These are phyloP conservation scores for Esperia sulphurella DNA, from an alignment of 2,888 invertebrate species.

Conservation along the genomic window DNA sequence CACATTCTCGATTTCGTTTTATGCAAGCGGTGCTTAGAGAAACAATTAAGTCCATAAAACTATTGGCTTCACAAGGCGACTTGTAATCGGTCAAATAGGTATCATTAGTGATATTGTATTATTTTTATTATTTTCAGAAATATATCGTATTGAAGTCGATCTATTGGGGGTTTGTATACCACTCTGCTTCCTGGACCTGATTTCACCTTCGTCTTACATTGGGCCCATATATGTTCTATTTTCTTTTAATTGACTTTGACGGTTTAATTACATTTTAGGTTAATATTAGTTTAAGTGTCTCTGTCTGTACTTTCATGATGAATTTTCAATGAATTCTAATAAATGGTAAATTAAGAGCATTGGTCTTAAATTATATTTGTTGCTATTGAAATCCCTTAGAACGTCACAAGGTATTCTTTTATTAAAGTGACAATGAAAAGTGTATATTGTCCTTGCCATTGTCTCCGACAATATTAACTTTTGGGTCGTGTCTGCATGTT, in stretches of 20 bases:
- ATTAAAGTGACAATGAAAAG: not conserved
- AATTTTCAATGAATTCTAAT: slow-evolving; percentile 47
- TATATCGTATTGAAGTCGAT: slow-evolving; percentile 52
- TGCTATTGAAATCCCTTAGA: not conserved
- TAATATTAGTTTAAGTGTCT: slow-evolving; percentile 59
- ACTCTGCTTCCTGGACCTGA: slow-evolving; percentile 47
- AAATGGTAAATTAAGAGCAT: slow-evolving; percentile 8
- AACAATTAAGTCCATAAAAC: not conserved
- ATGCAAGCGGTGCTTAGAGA: not conserved
- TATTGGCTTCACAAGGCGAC: not conserved
- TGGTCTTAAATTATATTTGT: not conserved
- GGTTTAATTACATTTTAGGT: slow-evolving; percentile 48
- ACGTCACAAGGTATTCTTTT: not conserved
- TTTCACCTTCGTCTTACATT: slow-evolving; percentile 44
- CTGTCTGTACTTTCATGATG: slow-evolving; percentile 45
- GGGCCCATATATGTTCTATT: slow-evolving; percentile 25
- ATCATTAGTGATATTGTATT: slow-evolving; percentile 34
- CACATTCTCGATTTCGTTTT: too few species aligned
- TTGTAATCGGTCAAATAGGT: not conserved
- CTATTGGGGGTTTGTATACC: slow-evolving; percentile 54
- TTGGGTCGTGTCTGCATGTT: not conserved
- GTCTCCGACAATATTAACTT: not conserved
- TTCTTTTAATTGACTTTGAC: slow-evolving; percentile 38
- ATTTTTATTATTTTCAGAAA: slow-evolving; percentile 63
- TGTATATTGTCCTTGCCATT: not conserved